These are phyloP conservation scores for Sinocyclocheilus maitianheensis DNA, from an alignment of 2,113 vertebrate genomes.

Conservation along the genomic window DNA sequence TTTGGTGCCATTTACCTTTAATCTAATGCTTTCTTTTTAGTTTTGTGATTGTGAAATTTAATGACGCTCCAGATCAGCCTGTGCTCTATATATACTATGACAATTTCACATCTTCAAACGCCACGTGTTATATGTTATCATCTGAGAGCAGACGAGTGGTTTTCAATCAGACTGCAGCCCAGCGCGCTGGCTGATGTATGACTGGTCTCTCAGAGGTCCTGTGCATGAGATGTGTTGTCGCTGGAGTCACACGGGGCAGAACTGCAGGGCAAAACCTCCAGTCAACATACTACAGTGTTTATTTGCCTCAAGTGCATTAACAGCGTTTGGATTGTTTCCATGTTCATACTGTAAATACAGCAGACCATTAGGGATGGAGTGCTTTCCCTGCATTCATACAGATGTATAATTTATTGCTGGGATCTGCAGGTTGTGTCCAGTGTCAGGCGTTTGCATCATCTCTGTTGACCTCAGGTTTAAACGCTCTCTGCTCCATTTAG, in stretches of 20 bases:
- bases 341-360: neutral
- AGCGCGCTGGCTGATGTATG: constrained; percentile 44
- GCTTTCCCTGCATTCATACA: neutral
- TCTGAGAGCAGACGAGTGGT: constrained; percentile 21
- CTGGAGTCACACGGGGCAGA: constrained; percentile 38
- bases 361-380: neutral
- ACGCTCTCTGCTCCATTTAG: neutral
- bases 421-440: neutral
- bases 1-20: neutral
- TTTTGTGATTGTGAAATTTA: too few relatives aligned
- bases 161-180: constrained; percentile 35
- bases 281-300: constrained; percentile 3
- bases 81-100: neutral
- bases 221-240: constrained; percentile 21
- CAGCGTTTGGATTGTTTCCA: neutral
- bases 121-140: constrained; percentile 1
- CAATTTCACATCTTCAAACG: neutral
- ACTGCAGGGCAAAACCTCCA: neutral
- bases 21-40: neutral
- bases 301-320: constrained; percentile 12
- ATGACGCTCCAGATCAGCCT: too few relatives aligned
- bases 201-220: constrained; percentile 36
- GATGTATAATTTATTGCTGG: neutral
- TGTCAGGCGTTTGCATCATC: constrained; percentile 32
- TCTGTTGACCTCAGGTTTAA: neutral